Percentiles rank a stretch among this genome's conserved stretches.
Conservation (phyloP, 1,140 invertebrate genomes). For the Lamellibrachia luymesi region DNA sequence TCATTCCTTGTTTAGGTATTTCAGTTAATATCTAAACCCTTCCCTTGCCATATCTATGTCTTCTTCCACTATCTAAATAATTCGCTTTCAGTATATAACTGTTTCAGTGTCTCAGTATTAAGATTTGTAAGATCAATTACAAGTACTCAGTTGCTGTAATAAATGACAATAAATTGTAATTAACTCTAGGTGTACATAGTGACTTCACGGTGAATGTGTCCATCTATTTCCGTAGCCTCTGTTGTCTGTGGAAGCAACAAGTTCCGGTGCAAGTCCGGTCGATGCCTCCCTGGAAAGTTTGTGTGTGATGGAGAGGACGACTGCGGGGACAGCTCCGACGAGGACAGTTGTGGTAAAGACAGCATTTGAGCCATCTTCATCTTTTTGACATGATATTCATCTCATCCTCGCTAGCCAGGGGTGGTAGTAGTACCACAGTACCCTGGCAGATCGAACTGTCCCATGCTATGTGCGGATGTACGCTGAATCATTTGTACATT, state of each 20-base stretch:
- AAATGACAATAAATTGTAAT: background rate
- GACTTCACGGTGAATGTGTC: background rate
- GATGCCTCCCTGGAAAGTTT: slow-evolving; percentile 66
- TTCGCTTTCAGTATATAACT: background rate
- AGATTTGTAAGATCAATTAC: background rate
- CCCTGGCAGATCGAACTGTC: no score
- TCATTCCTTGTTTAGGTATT: background rate
- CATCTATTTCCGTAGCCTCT: background rate
- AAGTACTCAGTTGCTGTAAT: background rate
- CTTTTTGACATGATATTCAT: background rate
- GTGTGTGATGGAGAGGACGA: slow-evolving; percentile 71
- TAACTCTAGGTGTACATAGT: background rate
- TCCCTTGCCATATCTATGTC: background rate
- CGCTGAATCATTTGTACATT: no score
- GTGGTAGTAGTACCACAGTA: no score
- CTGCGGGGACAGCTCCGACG: slow-evolving; percentile 74
- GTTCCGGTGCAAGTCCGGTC: slow-evolving; percentile 67
- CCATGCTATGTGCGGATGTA: no score
- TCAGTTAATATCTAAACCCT: background rate
- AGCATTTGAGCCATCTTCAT: background rate
- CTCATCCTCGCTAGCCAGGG: background rate
- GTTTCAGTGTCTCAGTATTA: background rate
- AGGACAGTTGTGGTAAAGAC: slow-evolving; percentile 60
- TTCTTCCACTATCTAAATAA: background rate
- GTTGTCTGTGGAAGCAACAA: slow-evolving; percentile 66